Conservation (phyloP, 2,113 vertebrate genomes). For the Plecotus auritus region DNA sequence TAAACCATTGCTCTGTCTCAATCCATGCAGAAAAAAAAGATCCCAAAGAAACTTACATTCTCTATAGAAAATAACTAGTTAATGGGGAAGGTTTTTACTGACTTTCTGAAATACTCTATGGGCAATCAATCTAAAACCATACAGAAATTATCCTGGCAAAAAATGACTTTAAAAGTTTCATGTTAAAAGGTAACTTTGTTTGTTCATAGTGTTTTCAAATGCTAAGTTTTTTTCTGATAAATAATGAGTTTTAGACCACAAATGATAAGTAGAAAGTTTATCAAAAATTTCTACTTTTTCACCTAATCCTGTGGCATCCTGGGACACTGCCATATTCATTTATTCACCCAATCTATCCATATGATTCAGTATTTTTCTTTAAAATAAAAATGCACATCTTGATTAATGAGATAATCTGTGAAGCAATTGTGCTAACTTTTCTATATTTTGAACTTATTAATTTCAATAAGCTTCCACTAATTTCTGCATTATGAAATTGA, state of each 20-base stretch:
- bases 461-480: conserved; percentile 60
- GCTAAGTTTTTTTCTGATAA: not conserved
- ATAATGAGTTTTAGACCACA: not conserved
- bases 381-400: conserved; percentile 60
- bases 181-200: conserved; percentile 3
- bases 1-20: conserved; percentile 1
- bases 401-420: conserved; percentile 63
- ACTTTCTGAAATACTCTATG: not conserved
- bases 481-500: conserved; percentile 63
- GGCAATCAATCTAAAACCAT: not conserved
- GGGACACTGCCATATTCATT: not conserved
- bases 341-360: conserved; percentile 6
- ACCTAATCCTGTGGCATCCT: not conserved
- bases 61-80: not conserved
- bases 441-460: conserved; percentile 68
- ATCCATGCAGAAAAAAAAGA: not conserved
- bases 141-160: not conserved
- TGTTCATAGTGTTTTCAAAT: not conserved
- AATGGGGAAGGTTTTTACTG: not conserved
- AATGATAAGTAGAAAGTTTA: not conserved
- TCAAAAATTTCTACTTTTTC: not conserved
- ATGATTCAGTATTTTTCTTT: conserved; percentile 52
- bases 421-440: conserved; percentile 55
- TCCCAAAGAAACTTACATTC: not conserved
- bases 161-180: not conserved